Base-by-base conservation (phyloP, 1,140 invertebrate species). In the Manduca sexta region DNA sequence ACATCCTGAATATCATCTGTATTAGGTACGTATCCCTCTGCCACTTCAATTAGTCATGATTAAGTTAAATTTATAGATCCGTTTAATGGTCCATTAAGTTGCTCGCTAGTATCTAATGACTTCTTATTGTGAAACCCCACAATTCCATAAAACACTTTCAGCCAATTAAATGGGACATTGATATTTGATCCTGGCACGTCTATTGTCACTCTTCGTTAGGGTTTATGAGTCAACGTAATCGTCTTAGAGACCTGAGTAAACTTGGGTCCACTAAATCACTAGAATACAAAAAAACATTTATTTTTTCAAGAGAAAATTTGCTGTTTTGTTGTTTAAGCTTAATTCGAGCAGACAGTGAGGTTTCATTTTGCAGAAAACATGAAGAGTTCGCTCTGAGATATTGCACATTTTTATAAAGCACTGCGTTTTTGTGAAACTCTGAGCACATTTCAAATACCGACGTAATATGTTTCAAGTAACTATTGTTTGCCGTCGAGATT, bases 41-140 rank as follows among this genome's bases (percentile, higher is more conserved):
- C 69, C 66, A 74, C 53, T 69, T 60, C 72, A 83, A 81, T 84
- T 82, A 78, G 75, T 81, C 75, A 81, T 78, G 77, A 84, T 84
- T 78, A 80, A 76, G 58, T 74, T 61, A 67, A 81, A 82, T 84
- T 81, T 84, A 82, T 84, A 63, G 64, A 64, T 69, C 70, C 62
- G 64, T 83, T 82, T 81, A 69, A 84, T 80, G 75, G 74, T 56
- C 76, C 78, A 79, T 84, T 84, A 75, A 74, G 48, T 57, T 48
- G 52, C 70, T 84, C 78, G 72, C 71, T 64, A 56, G 62, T 62
- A 70, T 64, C 61, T 73, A 74, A 82, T 68, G 72, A 71, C 69
- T 74, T 70, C 65, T 77, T 74, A 72, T 80, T 77, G 73, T 79
- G 58, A 65, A 64, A 67, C 61, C 50, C 48, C 60, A 62, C 60